Evolutionary conservation across 2,113 vertebrate species (phyloP).

Genomic region (Tetraodon nigroviridis): DNA sequence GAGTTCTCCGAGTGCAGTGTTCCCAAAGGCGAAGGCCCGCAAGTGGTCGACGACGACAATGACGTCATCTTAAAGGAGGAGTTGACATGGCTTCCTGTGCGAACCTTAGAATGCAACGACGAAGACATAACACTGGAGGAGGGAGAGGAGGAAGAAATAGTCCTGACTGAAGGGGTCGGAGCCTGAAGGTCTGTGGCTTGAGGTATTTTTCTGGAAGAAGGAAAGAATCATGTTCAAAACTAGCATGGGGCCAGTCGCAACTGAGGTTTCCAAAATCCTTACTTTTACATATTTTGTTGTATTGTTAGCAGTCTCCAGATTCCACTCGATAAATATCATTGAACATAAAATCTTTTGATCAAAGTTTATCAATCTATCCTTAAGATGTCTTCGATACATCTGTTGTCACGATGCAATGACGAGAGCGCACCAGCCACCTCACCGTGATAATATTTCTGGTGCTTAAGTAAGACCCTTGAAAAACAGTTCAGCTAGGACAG

Average conservation of each 20-base stretch:
- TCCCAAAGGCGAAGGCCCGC: conserved; percentile 38
- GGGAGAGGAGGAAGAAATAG: conserved; percentile 39
- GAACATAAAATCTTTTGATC: too few relatives aligned
- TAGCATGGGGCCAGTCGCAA: too few relatives aligned
- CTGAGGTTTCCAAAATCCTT: background rate
- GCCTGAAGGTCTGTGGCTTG: conserved; percentile 76
- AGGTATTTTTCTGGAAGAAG: conserved; percentile 83
- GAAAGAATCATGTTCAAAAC: background rate
- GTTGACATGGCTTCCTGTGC: conserved; percentile 69
- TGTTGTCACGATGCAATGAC: too few relatives aligned
- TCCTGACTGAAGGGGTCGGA: conserved; percentile 50
- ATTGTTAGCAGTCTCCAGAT: too few relatives aligned
- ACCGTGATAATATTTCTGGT: too few relatives aligned
- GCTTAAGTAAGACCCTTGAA: too few relatives aligned
- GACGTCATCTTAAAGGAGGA: conserved; percentile 60
- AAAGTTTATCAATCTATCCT: too few relatives aligned
- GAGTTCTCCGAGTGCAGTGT: conserved; percentile 67
- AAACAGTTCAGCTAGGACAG: too few relatives aligned
- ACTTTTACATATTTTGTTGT: too few relatives aligned
- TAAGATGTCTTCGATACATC: too few relatives aligned
- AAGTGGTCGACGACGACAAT: conserved; percentile 52
- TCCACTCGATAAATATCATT: too few relatives aligned
- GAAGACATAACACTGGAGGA: conserved; percentile 47
- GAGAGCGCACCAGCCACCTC: too few relatives aligned
- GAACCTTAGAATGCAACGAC: conserved; percentile 68